Evolutionary conservation across 2,888 invertebrate genomes (phyloP), one percentile per base, ranked within the genome.

Genomic region (Tachystola acroxantha): DNA sequence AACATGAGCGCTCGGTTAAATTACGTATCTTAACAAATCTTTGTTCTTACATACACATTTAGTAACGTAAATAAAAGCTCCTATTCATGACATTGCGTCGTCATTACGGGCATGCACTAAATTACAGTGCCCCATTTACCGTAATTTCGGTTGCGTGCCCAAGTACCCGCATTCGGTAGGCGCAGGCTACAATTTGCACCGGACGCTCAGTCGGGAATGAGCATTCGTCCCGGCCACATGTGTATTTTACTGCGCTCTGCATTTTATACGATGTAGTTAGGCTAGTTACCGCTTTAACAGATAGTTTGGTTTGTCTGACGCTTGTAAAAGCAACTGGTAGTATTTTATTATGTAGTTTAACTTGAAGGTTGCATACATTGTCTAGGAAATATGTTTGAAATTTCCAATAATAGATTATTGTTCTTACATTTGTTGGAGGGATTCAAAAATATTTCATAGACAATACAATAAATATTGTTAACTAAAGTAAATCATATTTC

Each of bases 211-310:
- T n/a, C 9, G 9, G 2, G 59, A 63, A 62, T 57, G 57, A 51
- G 62, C 58, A 43, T 45, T 53, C 55, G 55, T 48, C 53, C 44
- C 37, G 43, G 53, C 40, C 48, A 48, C 79, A 76, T 68, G 75
- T 82, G 82, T 68, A 58, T 58, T 74, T 81, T 69, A 82, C 57
- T 65, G 65, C 67, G 57, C 52, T 45, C 70, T 81, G 78, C 72
- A 60, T 74, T 79, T 79, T 72, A 79, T 76, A 65, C 43, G 56
- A 45, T 50, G 57, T 57, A 54, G 65, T 60, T 58, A 58, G 55
- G 45, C 49, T 50, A 46, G 53, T 55, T 40, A 53, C 47, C 48
- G 41, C 37, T 62, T 48, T 46, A 55, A 45, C 53, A 52, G 55
- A 56, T 57, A 41, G 36, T 34, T 37, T 34, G 13, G 36, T 26